Conservation (phyloP, 2,888 invertebrate genomes). For the Caenorhabditis sp. region DNA sequence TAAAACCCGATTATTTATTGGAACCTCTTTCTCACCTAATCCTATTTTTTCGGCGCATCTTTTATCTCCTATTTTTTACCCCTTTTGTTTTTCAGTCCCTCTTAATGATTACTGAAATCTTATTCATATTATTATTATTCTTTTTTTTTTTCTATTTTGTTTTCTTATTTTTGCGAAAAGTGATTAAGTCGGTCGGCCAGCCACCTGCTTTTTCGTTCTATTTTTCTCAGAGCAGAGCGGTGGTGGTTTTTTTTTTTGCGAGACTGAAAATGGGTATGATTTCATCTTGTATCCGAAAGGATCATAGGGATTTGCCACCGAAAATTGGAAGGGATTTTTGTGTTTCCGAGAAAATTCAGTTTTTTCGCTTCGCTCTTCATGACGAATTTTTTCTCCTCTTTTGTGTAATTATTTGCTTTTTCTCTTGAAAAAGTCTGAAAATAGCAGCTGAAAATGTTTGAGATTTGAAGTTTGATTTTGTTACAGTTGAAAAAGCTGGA, state of each 20-base stretch:
- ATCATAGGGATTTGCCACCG: too few species aligned
- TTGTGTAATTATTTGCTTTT: neutral
- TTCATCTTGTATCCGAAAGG: too few species aligned
- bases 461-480: neutral
- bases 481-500: neutral
- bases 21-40: too few species aligned
- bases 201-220: neutral
- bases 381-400: neutral
- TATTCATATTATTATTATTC: constrained; percentile 5
- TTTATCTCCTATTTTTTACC: neutral
- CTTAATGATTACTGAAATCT: constrained; percentile 7
- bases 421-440: neutral
- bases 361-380: too few species aligned
- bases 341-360: too few species aligned
- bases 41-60: too few species aligned
- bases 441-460: neutral
- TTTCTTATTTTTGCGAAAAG: neutral
- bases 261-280: too few species aligned
- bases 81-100: neutral
- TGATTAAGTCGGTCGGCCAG: neutral
- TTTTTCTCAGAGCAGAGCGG: neutral
- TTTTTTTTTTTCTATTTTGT: neutral
- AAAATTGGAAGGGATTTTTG: too few species aligned
- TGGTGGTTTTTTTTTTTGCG: neutral
- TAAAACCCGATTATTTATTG: too few species aligned